Evolutionary conservation across 2,113 vertebrate species (phyloP).

Genomic region (Grallaria varia): DNA sequence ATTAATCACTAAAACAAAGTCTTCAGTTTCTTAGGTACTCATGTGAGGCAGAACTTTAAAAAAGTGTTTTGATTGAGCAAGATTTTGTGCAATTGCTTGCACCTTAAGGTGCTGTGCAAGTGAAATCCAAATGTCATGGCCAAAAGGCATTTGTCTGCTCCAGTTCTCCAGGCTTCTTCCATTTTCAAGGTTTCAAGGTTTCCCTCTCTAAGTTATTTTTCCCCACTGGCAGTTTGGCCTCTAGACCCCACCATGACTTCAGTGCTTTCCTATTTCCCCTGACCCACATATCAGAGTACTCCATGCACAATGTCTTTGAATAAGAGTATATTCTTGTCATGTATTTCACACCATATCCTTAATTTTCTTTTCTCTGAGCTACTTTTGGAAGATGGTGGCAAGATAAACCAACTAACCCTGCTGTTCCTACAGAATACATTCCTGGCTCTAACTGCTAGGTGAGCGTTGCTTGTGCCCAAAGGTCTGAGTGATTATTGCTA

Average conservation of each 20-base stretch:
- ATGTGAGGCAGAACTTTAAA: background rate
- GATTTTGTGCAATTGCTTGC: background rate
- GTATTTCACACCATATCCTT: background rate
- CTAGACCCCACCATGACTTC: background rate
- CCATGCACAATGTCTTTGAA: background rate
- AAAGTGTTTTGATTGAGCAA: rapidly evolving
- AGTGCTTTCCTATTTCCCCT: background rate
- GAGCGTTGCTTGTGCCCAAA: background rate
- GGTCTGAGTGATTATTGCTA: background rate
- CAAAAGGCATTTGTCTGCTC: background rate
- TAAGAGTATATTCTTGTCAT: background rate
- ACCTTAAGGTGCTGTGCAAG: background rate
- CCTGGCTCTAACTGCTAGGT: background rate
- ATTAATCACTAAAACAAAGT: background rate
- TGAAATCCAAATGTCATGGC: background rate
- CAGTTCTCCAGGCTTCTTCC: background rate
- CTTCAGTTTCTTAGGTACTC: background rate
- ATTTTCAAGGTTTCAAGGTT: background rate
- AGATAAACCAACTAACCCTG: background rate
- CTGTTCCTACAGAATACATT: background rate
- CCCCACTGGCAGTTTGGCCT: background rate
- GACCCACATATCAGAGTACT: background rate
- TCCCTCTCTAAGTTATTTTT: background rate
- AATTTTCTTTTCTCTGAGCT: background rate
- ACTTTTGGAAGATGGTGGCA: background rate